Evolutionary conservation across 2,888 invertebrate genomes (phyloP).

Genomic region (Spatulosminthurus flaviceps): DNA sequence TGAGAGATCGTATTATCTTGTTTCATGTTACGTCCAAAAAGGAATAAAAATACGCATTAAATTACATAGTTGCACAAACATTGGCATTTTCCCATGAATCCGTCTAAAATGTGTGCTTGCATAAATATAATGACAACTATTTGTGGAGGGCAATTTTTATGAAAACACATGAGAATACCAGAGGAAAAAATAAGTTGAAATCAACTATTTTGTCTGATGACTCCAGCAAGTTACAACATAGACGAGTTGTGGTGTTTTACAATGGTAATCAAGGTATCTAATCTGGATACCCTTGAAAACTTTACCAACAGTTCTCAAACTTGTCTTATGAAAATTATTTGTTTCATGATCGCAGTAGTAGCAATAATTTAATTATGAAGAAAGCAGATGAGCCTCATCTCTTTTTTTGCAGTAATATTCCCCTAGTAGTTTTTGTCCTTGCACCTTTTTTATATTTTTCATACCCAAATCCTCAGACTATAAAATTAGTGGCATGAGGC

Average conservation of each 20-base stretch:
- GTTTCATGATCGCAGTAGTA: no score
- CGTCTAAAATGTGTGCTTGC: no score
- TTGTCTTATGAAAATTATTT: conserved; percentile 8
- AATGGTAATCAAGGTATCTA: conserved; percentile 12
- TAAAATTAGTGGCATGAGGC: not conserved
- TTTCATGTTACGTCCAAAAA: no score
- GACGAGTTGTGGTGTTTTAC: not conserved
- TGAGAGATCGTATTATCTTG: no score
- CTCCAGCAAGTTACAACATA: not conserved
- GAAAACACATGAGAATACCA: no score
- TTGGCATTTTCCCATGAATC: no score
- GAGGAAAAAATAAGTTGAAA: no score
- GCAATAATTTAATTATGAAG: not conserved
- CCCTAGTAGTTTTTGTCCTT: not conserved
- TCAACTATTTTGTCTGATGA: no score
- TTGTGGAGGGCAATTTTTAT: no score
- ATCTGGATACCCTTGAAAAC: conserved; percentile 18
- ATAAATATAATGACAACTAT: no score
- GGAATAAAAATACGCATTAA: no score
- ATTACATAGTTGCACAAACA: no score
- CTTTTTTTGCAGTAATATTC: not conserved
- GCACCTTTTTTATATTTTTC: conserved; percentile 8
- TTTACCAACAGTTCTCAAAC: not conserved
- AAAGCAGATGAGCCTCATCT: not conserved
- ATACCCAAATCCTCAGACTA: not conserved